Evolutionary conservation across 2,888 invertebrate species (phyloP).

Genomic region (Amiota communis): DNA sequence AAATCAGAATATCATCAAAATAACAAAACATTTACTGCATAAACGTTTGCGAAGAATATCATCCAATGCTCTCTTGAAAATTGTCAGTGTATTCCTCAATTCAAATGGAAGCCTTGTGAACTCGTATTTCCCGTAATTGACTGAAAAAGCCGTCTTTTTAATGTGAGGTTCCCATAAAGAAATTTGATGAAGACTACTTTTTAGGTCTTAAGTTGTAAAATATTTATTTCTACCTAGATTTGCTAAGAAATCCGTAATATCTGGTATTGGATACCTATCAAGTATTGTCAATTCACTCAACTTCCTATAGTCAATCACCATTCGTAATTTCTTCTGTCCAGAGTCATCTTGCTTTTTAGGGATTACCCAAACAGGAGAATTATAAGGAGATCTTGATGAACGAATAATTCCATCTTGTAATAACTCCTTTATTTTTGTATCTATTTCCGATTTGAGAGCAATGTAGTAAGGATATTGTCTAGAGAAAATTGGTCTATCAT

Average conservation of each 20-base stretch:
- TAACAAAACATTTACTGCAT: slow-evolving; percentile 37
- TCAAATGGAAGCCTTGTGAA: too few relatives aligned
- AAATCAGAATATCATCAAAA: slow-evolving; percentile 38
- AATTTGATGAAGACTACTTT: slow-evolving; percentile 38
- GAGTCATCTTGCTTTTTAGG: slow-evolving; percentile 15
- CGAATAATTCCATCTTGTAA: too few relatives aligned
- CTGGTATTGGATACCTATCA: slow-evolving; percentile 36
- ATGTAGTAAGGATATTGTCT: too few relatives aligned
- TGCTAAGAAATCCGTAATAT: slow-evolving; percentile 29
- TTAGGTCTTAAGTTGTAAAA: slow-evolving; percentile 29
- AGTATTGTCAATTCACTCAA: too few relatives aligned
- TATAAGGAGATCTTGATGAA: too few relatives aligned
- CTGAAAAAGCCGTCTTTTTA: slow-evolving; percentile 39
- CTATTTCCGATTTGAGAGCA: too few relatives aligned
- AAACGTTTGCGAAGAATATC: slow-evolving; percentile 34
- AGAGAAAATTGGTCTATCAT: too few relatives aligned
- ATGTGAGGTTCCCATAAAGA: slow-evolving; percentile 33
- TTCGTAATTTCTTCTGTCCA: slow-evolving; percentile 13
- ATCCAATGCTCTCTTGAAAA: slow-evolving; percentile 37
- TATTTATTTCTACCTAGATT: too few relatives aligned
- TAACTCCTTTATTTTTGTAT: too few relatives aligned
- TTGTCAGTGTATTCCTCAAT: slow-evolving; percentile 39
- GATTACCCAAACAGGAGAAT: too few relatives aligned
- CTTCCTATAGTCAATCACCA: too few relatives aligned
- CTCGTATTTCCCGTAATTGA: slow-evolving; percentile 40